Percentiles rank a stretch among this genome's conserved stretches.
Conservation (phyloP, 2,797 vertebrate species). For the Chromis chromis region DNA sequence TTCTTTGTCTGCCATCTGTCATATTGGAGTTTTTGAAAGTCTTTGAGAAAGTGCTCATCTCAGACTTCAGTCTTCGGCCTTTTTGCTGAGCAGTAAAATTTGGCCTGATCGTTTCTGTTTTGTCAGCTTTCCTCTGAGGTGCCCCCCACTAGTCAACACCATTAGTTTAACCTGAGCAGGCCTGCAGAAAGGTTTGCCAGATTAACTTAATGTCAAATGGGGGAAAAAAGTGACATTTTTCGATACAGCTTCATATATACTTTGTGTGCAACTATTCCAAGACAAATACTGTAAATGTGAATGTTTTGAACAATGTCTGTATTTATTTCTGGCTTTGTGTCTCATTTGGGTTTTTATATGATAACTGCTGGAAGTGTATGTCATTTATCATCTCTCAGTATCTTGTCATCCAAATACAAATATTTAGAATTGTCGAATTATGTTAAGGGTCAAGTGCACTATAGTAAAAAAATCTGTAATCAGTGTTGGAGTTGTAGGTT, state of each 20-base stretch:
- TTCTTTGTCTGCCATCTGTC: conserved; percentile 47
- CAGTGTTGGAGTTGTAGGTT: conserved; percentile 55
- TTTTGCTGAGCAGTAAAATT: conserved; percentile 7
- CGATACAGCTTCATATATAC: conserved; percentile 33
- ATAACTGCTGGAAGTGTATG: conserved; percentile 45
- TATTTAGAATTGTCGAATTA: conserved; percentile 57
- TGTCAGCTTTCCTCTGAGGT: conserved; percentile 5
- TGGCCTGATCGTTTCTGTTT: conserved; percentile 6
- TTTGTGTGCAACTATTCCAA: conserved; percentile 57
- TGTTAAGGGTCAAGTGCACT: conserved; percentile 56
- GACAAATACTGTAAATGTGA: conserved; percentile 74
- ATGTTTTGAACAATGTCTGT: conserved; percentile 73
- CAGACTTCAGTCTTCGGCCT: conserved; percentile 1
- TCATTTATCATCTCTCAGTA: conserved; percentile 48
- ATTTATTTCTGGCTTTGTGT: conserved; percentile 75
- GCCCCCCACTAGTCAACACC: conserved; percentile 2
- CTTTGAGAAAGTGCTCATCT: conserved; percentile 20
- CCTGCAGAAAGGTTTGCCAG: conserved; percentile 2
- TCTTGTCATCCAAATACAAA: conserved; percentile 49
- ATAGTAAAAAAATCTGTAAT: conserved; percentile 55
- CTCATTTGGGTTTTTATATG: conserved; percentile 58
- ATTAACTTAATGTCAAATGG: conserved; percentile 12
- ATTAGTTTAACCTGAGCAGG: conserved; percentile 13
- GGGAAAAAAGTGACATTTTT: conserved; percentile 18
- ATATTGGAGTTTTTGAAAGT: conserved; percentile 29